Conservation (phyloP, 2,888 invertebrate species). For the Craniophora ligustri region DNA sequence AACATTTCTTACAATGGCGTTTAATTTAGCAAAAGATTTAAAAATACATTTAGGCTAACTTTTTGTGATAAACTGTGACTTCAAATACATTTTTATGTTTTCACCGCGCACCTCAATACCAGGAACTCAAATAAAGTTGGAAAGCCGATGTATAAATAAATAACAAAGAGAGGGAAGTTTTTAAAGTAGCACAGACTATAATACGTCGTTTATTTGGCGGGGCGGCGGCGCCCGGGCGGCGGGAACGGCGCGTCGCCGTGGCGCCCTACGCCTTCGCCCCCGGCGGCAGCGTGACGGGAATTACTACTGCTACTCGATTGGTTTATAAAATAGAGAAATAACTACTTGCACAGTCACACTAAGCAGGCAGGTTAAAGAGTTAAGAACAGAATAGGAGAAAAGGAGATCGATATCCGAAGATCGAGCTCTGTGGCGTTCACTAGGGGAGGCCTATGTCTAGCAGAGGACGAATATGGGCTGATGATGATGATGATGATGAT, state of each 20-base stretch:
- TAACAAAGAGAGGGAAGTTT: constrained; percentile 49
- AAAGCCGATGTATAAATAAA: constrained; percentile 43
- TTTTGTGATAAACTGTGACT: too few relatives aligned
- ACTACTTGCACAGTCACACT: background rate
- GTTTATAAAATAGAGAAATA: constrained; percentile 13
- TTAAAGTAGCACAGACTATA: constrained; percentile 48
- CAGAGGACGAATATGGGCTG: too few relatives aligned
- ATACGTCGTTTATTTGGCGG: constrained; percentile 53
- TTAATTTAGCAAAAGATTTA: too few relatives aligned
- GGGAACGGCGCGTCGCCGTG: constrained; percentile 73
- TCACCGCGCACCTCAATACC: constrained; percentile 11
- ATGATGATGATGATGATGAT: too few relatives aligned
- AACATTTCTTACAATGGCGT: too few relatives aligned
- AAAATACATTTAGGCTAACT: too few relatives aligned
- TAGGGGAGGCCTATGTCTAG: too few relatives aligned
- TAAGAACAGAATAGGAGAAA: too few relatives aligned
- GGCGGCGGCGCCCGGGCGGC: constrained; percentile 58
- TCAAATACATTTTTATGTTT: background rate
- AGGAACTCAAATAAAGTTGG: constrained; percentile 25
- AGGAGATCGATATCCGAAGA: too few relatives aligned
- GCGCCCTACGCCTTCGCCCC: constrained; percentile 69
- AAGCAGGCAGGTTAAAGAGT: too few relatives aligned
- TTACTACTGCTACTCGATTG: constrained; percentile 57
- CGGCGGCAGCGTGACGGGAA: constrained; percentile 47
- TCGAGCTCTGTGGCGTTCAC: too few relatives aligned